Percentiles rank a stretch among this genome's conserved stretches.
phyloP scores from a whole-genome alignment of 2,888 invertebrate genomes.

The Neoitamus cyanurus region DNA sequence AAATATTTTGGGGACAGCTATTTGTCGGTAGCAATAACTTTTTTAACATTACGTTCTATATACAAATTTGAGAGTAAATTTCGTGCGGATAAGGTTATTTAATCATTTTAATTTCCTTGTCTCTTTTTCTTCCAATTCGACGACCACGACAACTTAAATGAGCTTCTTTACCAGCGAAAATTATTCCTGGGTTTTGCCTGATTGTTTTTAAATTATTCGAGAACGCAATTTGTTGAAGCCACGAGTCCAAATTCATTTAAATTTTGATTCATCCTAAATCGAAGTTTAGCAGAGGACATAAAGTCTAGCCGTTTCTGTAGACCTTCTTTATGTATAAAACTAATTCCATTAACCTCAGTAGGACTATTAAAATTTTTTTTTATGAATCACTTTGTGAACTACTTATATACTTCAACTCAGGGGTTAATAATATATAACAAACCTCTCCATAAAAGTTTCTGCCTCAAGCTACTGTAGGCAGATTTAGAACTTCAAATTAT shows the following conservation, averaged over 20 bases:
- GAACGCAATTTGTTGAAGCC: not conserved
- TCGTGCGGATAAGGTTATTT: not conserved
- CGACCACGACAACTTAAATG: not conserved
- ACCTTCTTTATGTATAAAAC: not conserved
- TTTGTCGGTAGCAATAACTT: not conserved
- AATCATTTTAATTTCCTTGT: not conserved
- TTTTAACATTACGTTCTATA: not conserved
- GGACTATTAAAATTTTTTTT: not conserved
- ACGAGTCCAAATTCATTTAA: not conserved
- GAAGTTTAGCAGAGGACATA: not conserved
- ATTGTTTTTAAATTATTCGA: constrained; percentile 1
- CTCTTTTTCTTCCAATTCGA: not conserved
- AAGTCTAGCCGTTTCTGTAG: not conserved
- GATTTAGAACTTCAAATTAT: not conserved
- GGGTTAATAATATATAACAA: not conserved
- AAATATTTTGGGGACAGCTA: not conserved
- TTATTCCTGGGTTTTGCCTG: not conserved
- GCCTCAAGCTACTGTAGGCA: not conserved
- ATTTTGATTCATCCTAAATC: not conserved
- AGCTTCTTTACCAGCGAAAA: not conserved
- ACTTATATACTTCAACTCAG: not conserved
- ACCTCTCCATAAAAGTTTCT: not conserved
- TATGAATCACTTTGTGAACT: not conserved
- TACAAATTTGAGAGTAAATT: not conserved
- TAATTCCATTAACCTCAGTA: not conserved